A percentile compares a stretch with the other conserved stretches of the same genome.
Evolutionary conservation across 2,797 vertebrate genomes (phyloP).

Genomic region (Salmo trutta): DNA sequence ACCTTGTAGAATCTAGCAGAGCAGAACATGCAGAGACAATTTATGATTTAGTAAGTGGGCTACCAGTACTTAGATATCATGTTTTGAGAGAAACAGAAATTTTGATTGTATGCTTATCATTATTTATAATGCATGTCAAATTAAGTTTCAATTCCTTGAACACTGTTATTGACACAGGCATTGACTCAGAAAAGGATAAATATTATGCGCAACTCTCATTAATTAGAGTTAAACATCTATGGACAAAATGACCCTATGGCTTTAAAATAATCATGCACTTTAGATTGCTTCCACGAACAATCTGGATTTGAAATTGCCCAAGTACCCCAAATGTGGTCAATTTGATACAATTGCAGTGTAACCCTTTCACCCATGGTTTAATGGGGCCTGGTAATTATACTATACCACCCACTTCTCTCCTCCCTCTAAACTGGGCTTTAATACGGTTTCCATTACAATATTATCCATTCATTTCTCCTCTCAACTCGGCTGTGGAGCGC

Average conservation of each 20-base stretch:
- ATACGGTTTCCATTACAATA: constrained; percentile 51
- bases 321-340: constrained; percentile 44
- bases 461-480: constrained; percentile 40
- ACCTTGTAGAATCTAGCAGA: not conserved
- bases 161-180: not conserved
- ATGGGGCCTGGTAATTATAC: constrained; percentile 47
- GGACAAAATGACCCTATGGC: not conserved
- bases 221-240: not conserved
- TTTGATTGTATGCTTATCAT: not conserved
- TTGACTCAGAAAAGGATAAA: not conserved
- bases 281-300: constrained; percentile 38
- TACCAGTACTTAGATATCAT: not conserved
- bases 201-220: not conserved
- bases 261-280: constrained; percentile 30
- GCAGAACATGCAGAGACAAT: not conserved
- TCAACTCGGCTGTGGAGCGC: constrained; percentile 33
- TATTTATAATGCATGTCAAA: not conserved
- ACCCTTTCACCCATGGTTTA: constrained; percentile 33
- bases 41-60: not conserved
- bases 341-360: constrained; percentile 51
- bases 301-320: constrained; percentile 44
- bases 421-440: constrained; percentile 46
- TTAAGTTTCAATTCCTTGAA: not conserved
- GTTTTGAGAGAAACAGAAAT: not conserved
- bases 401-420: constrained; percentile 47